Conservation (phyloP, 2,113 vertebrate species). For the Phodopus roborovskii region DNA sequence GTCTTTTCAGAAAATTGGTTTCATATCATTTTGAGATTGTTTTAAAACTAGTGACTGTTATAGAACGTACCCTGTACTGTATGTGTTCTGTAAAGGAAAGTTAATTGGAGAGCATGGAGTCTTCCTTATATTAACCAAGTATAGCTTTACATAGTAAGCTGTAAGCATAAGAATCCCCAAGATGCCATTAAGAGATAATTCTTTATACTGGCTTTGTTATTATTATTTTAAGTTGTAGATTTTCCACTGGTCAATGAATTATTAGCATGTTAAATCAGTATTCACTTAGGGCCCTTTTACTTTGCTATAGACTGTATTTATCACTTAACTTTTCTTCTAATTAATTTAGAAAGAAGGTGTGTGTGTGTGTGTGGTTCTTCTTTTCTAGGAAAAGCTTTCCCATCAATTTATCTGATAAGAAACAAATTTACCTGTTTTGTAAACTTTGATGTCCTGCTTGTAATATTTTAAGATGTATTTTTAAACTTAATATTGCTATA, state of each 20-base stretch:
- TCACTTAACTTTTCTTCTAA: slow-evolving; percentile 22
- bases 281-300: background rate
- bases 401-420: background rate
- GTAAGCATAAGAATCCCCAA: background rate
- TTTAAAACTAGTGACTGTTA: slow-evolving; percentile 23
- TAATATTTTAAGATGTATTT: slow-evolving; percentile 28
- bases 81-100: background rate
- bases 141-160: slow-evolving; percentile 13
- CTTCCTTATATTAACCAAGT: background rate
- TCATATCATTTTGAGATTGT: slow-evolving; percentile 3
- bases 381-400: slow-evolving; percentile 36
- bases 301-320: background rate
- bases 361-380: background rate
- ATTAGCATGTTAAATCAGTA: background rate
- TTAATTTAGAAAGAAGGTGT: slow-evolving; percentile 10
- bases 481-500: slow-evolving; percentile 1
- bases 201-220: background rate
- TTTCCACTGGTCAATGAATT: background rate
- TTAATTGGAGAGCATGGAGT: background rate
- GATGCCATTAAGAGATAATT: background rate
- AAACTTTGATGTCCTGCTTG: background rate
- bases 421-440: background rate
- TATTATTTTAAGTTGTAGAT: background rate
- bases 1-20: slow-evolving; percentile 40
- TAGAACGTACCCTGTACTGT: background rate